These are phyloP conservation scores for Chrysolophus pictus DNA, from an alignment of 2,797 vertebrate species.

Conservation along the genomic window DNA sequence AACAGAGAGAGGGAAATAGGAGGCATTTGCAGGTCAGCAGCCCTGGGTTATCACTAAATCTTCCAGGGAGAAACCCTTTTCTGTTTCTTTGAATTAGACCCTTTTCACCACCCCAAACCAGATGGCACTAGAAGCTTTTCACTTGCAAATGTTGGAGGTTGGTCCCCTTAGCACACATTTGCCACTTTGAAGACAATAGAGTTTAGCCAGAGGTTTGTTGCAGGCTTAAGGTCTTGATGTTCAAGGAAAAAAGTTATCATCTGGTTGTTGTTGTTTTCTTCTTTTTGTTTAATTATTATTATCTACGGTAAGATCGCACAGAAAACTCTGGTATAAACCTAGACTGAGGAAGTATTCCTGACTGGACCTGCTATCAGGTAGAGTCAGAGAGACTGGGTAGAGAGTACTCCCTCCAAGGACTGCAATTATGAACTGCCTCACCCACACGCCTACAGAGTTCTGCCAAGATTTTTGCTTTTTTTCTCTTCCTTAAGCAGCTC, in stretches of 20 bases:
- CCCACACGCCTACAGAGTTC: not conserved
- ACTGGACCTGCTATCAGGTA: not conserved
- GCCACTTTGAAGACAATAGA: not conserved
- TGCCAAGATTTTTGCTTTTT: not conserved
- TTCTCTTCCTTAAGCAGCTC: not conserved
- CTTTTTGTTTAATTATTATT: not conserved
- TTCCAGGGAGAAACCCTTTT: not conserved
- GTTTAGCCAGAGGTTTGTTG: not conserved
- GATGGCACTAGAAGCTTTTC: not conserved
- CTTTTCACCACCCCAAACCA: not conserved
- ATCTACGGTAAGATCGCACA: not conserved
- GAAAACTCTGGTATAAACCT: not conserved
- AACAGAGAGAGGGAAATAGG: not conserved
- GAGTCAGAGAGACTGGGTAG: not conserved
- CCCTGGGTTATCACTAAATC: not conserved
- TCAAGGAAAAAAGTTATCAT: not conserved
- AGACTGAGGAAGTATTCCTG: not conserved
- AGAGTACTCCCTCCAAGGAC: not conserved
- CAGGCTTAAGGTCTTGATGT: not conserved
- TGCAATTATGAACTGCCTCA: not conserved
- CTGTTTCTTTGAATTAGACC: not conserved
- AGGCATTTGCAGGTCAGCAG: not conserved
- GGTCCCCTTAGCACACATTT: not conserved
- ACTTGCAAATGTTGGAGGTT: not conserved
- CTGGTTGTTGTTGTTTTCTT: not conserved